Evolutionary conservation across 2,797 vertebrate genomes (phyloP).

Genomic region (Sebastes taczanowskii): DNA sequence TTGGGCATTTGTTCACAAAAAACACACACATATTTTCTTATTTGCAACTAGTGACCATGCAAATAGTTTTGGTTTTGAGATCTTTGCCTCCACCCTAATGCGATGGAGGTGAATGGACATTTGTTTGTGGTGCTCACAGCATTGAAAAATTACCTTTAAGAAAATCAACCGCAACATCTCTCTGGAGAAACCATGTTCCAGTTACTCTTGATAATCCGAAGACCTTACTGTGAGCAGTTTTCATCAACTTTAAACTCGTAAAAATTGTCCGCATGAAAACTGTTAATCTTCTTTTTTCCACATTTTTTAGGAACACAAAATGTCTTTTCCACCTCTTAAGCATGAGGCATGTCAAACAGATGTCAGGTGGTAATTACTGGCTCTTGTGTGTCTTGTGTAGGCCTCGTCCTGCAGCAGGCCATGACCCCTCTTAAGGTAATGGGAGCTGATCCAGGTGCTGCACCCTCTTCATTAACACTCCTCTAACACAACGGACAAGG

Average conservation of each 20-base stretch:
- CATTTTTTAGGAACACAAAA: background rate
- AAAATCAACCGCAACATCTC: background rate
- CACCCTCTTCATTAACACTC: slow-evolving; percentile 25
- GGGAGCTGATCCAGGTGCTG: slow-evolving; percentile 55
- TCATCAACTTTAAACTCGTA: background rate
- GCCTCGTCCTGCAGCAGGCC: slow-evolving; percentile 29
- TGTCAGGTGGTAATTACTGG: slow-evolving; percentile 51
- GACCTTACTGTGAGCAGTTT: background rate
- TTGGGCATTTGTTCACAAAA: too few species aligned
- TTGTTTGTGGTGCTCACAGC: background rate
- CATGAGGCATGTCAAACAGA: slow-evolving; percentile 45
- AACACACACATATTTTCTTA: too few species aligned
- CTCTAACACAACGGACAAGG: background rate
- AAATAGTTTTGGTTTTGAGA: background rate
- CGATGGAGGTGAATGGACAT: background rate
- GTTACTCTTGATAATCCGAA: background rate
- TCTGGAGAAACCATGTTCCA: background rate
- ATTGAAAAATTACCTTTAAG: background rate
- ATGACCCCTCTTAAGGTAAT: slow-evolving; percentile 54
- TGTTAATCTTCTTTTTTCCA: background rate
- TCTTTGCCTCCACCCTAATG: background rate
- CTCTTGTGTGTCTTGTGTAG: slow-evolving; percentile 21
- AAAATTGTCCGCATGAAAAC: background rate
- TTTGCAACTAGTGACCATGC: background rate
- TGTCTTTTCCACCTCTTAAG: background rate